Evolutionary conservation across 2,113 vertebrate genomes (phyloP).

Genomic region (Alouatta palliata): DNA sequence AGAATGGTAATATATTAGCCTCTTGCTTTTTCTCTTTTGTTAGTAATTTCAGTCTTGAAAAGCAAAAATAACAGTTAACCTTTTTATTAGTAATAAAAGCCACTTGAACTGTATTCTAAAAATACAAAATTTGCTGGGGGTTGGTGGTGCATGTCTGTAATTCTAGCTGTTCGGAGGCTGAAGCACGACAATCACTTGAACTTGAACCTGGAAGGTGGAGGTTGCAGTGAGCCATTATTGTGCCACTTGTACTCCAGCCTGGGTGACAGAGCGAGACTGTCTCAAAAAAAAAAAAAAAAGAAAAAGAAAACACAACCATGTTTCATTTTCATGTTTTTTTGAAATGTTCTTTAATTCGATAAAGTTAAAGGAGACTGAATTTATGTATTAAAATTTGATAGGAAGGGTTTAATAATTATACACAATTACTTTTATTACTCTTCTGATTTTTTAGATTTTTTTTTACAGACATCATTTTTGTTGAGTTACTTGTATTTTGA

Average conservation of each 20-base stretch:
- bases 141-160: neutral
- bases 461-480: neutral
- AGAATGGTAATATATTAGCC: neutral
- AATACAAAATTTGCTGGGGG: neutral
- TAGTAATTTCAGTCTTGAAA: conserved; percentile 42
- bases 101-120: neutral
- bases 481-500: conserved; percentile 11
- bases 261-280: neutral
- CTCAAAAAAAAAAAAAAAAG: too few species aligned
- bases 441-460: neutral
- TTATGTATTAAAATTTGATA: conserved; percentile 15
- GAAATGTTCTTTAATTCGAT: conserved; percentile 11
- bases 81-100: conserved; percentile 1
- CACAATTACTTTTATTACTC: conserved; percentile 1
- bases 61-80: conserved; percentile 17
- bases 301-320: too few species aligned
- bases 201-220: neutral
- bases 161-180: neutral
- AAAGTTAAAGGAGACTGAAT: conserved; percentile 7
- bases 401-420: neutral
- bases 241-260: neutral
- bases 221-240: neutral
- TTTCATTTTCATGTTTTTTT: neutral
- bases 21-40: neutral
- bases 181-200: neutral